Evolutionary conservation across 1,140 invertebrate genomes (phyloP), one percentile per base, ranked within the genome.

Genomic region (Rhynchophorus ferrugineus): DNA sequence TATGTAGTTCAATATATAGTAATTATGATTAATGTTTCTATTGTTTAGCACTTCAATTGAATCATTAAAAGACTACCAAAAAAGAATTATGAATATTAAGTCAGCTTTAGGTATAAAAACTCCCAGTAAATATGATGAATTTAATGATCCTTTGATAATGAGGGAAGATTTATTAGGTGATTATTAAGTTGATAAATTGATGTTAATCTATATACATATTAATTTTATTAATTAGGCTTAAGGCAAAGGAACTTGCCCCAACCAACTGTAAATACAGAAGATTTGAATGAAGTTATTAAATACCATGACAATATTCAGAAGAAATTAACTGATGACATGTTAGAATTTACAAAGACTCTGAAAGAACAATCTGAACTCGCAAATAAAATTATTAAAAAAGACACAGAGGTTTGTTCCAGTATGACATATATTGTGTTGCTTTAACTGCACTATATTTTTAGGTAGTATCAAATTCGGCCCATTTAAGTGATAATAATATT

Each of bases 251-350:
- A 52, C 39, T 22, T 54, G 21, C 19, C 39, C 8, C 59, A 62
- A 55, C 19, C 38, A 14, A 17, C 14, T 11, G 9, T n/a, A 7
- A 24, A 48, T 11, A 7, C 36, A 73, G 79, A 85, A 56, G 87
- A 92, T 66, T 76, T 91, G 43, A 87, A 92, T 67, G 79, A 83
- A 42, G 64, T 93, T 9, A 72, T 95, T 29, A 85, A 89, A 66
- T 87, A 90, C 68, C 88, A 95, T 66, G 80, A 89, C 60, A 81
- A 85, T 58, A 81, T 89, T 68, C 91, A 95, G 66, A 90, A 94
- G 63, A 91, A 89, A 68, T 84, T 95, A 36, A 90, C 91, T 0
- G 88, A 94, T 60, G 90, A 95, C 63, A 94, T 97, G 89, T 71
- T 95, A 2, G 72, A 78, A n/a, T 77, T 95, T 56, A 88, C 91